Conservation (phyloP, 2,888 invertebrate species). For the Horisme vitalbata region DNA sequence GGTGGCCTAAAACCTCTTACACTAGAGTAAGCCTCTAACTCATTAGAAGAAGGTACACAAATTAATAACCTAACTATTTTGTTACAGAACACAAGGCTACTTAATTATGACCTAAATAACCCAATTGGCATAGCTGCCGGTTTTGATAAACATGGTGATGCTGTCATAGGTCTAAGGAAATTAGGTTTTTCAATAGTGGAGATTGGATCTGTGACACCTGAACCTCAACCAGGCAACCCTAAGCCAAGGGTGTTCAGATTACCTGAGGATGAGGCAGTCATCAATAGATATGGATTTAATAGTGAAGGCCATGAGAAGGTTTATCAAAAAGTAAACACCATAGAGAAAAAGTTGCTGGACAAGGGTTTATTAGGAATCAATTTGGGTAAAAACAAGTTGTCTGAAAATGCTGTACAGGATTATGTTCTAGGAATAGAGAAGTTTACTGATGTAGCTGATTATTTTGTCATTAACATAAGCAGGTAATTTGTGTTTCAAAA, state of each 20-base stretch:
- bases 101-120: constrained; percentile 89
- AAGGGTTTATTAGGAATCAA: constrained; percentile 93
- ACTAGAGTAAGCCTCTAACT: too few species aligned
- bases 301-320: constrained; percentile 95
- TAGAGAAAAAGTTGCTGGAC: constrained; percentile 79
- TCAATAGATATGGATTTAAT: constrained; percentile 96
- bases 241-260: constrained; percentile 96
- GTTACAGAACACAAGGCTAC: constrained; percentile 86
- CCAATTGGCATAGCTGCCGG: constrained; percentile 99
- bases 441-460: constrained; percentile 94
- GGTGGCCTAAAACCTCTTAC: too few species aligned
- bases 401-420: constrained; percentile 88
- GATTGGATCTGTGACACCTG: constrained; percentile 97
- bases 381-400: constrained; percentile 96
- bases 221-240: constrained; percentile 96
- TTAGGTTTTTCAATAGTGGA: constrained; percentile 98
- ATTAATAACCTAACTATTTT: constrained; percentile 21
- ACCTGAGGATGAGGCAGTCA: constrained; percentile 92
- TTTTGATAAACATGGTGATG: constrained; percentile 98
- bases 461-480: constrained; percentile 97
- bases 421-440: constrained; percentile 92
- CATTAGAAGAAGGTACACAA: too few species aligned
- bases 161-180: constrained; percentile 89
- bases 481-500: too few species aligned
- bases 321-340: constrained; percentile 82